These are phyloP conservation scores for Drosophila peninsularis DNA, from an alignment of 2,888 invertebrate species.

Conservation along the genomic window DNA sequence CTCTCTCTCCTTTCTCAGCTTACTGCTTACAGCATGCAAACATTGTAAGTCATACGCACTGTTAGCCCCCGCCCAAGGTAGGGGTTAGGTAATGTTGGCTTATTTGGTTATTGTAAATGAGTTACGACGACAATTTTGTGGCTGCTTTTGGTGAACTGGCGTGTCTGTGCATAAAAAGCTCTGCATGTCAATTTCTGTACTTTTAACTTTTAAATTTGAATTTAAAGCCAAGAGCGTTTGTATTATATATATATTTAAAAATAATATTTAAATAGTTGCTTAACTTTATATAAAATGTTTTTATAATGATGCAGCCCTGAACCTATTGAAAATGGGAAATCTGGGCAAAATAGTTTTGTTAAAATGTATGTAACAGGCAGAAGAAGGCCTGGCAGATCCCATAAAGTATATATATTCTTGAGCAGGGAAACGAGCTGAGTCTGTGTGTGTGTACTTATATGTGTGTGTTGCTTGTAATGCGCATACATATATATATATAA, in stretches of 20 bases:
- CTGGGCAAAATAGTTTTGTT: no score
- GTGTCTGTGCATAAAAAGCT: slow-evolving; percentile 6
- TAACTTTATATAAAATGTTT: neutral
- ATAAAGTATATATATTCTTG: no score
- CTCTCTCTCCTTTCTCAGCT: slow-evolving; percentile 2
- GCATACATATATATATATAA: no score
- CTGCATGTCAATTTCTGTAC: neutral
- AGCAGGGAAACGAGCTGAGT: no score
- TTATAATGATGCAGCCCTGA: neutral
- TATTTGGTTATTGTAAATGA: slow-evolving; percentile 54
- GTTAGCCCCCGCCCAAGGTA: slow-evolving; percentile 17
- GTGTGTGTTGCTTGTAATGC: no score
- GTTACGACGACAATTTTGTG: slow-evolving; percentile 45
- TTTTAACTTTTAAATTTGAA: neutral
- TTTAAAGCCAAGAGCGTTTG: neutral
- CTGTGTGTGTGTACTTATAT: no score
- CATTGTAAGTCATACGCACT: slow-evolving; percentile 71
- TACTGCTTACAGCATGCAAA: slow-evolving; percentile 40
- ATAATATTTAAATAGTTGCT: neutral
- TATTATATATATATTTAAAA: no score
- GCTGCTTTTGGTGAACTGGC: slow-evolving; percentile 3
- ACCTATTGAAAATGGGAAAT: no score
- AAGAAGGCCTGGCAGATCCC: no score
- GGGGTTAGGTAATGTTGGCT: slow-evolving; percentile 14
- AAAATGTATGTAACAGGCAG: no score